Conservation (phyloP, 2,888 invertebrate genomes). For the Athrips mouffetella region DNA sequence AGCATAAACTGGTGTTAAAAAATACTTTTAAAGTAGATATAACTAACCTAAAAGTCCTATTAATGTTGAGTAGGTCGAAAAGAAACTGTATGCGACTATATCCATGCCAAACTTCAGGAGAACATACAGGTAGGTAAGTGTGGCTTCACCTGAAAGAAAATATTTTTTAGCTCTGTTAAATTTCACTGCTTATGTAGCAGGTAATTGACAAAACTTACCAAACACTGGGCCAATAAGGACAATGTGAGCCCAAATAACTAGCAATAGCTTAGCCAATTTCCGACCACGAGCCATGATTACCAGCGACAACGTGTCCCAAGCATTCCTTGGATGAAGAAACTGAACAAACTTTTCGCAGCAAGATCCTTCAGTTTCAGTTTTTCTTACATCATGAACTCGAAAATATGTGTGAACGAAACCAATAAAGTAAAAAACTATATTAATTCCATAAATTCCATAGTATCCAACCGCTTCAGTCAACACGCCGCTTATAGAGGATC, state of each 20-base stretch:
- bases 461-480: slow-evolving; percentile 65
- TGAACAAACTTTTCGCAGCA: slow-evolving; percentile 37
- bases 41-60: slow-evolving; percentile 72
- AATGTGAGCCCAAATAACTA: slow-evolving; percentile 61
- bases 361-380: slow-evolving; percentile 43
- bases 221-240: slow-evolving; percentile 63
- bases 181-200: slow-evolving; percentile 10
- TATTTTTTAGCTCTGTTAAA: background rate
- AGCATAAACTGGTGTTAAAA: too few species aligned
- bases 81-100: slow-evolving; percentile 71
- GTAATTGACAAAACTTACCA: slow-evolving; percentile 43
- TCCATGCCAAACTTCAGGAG: slow-evolving; percentile 73
- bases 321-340: slow-evolving; percentile 59
- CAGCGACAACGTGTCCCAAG: slow-evolving; percentile 63
- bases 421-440: slow-evolving; percentile 45
- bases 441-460: slow-evolving; percentile 62
- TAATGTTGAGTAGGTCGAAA: slow-evolving; percentile 65
- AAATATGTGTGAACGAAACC: slow-evolving; percentile 57
- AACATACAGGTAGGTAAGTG: slow-evolving; percentile 67
- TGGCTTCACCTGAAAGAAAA: slow-evolving; percentile 68
- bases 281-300: slow-evolving; percentile 45
- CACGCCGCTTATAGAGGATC: slow-evolving; percentile 71
- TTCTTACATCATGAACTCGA: slow-evolving; percentile 56
- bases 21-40: too few species aligned
- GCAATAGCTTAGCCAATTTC: slow-evolving; percentile 45